phyloP scores from a whole-genome alignment of 92 coral and sea anemone species.

The Muricea muricata region DNA sequence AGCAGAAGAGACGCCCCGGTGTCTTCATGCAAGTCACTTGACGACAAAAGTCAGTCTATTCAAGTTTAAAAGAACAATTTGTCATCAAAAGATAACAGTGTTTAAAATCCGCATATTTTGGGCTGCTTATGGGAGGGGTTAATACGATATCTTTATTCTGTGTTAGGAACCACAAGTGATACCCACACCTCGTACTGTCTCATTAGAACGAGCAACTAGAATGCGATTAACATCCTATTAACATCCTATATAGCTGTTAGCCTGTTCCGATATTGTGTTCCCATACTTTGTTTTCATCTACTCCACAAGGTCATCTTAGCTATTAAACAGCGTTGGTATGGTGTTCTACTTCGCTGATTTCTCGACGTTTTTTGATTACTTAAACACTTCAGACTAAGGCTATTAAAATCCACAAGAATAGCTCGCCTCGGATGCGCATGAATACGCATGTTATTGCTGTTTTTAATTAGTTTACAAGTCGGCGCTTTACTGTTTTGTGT shows the following conservation, averaged over 20 bases:
- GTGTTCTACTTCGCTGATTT: neutral
- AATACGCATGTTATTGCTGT: neutral
- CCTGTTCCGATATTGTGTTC: too few relatives aligned
- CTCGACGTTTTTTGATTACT: neutral
- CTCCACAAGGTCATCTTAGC: too few relatives aligned
- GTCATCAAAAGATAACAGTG: neutral
- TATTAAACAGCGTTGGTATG: too few relatives aligned
- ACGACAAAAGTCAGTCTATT: neutral
- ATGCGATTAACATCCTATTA: too few relatives aligned
- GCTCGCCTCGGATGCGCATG: neutral
- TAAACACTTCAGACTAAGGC: too few relatives aligned
- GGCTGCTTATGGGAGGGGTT: neutral
- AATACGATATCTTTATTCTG: neutral
- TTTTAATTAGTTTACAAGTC: neutral
- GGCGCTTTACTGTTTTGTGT: neutral
- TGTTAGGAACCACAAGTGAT: neutral
- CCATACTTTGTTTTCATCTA: too few relatives aligned
- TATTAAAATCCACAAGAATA: neutral
- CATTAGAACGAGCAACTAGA: too few relatives aligned
- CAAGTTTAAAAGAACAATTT: neutral
- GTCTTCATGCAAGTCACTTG: neutral
- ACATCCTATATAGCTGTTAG: too few relatives aligned
- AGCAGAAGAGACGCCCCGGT: conserved; percentile 12
- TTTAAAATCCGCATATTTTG: neutral
- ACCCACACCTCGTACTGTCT: neutral